Evolutionary conservation across 2,797 vertebrate species (phyloP).

Genomic region (Muraenolepis orangiensis): DNA sequence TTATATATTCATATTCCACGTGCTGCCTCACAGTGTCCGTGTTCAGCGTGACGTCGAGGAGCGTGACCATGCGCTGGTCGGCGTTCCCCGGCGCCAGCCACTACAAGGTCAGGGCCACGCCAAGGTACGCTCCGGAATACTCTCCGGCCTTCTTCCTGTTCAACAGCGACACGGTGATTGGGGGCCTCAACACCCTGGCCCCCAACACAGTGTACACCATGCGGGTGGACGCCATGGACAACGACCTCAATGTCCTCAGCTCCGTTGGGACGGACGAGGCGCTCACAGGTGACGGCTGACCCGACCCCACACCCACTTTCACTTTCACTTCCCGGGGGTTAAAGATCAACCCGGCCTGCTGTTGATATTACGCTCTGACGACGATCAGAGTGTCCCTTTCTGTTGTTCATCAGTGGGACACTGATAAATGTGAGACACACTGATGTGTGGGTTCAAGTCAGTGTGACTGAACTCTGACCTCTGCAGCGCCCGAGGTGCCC

Average conservation of each 20-base stretch:
- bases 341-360: background rate
- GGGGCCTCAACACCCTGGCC: conserved; percentile 71
- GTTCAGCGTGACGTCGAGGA: conserved; percentile 78
- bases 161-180: conserved; percentile 69
- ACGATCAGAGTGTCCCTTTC: too few relatives aligned
- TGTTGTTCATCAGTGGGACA: background rate
- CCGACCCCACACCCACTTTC: background rate
- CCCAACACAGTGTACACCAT: conserved; percentile 74
- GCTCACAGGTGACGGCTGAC: conserved; percentile 64
- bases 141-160: conserved; percentile 64
- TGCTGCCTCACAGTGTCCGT: conserved; percentile 60
- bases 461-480: background rate
- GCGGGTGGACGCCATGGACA: conserved; percentile 76
- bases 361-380: too few relatives aligned
- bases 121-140: conserved; percentile 56
- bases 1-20: too few relatives aligned
- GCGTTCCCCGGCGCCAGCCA: conserved; percentile 63
- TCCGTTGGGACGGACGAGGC: conserved; percentile 60
- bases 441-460: background rate
- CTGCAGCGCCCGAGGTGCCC: conserved; percentile 81
- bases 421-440: too few relatives aligned
- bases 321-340: background rate
- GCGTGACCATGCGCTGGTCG: conserved; percentile 74
- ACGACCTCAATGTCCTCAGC: conserved; percentile 62
- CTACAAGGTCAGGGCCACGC: conserved; percentile 75